Evolutionary conservation across 2,888 invertebrate species (phyloP).

Genomic region (Chrysina gloriosa): DNA sequence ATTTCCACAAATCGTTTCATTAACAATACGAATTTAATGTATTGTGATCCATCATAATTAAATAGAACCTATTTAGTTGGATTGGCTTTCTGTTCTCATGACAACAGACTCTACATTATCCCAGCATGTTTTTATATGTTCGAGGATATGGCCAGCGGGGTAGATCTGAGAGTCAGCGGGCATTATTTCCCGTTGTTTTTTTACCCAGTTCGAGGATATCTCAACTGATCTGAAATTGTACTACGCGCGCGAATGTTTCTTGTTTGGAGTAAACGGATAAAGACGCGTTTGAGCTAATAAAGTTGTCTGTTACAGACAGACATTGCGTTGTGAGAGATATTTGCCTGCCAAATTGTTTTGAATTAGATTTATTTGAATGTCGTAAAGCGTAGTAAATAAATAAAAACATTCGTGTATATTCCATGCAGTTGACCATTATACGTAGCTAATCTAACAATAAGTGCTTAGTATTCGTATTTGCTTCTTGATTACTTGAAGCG

Average conservation of each 20-base stretch:
- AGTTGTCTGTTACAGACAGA: background rate
- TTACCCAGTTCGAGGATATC: constrained; percentile 32
- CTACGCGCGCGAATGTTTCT: background rate
- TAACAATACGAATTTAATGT: constrained; percentile 19
- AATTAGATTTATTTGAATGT: too few species aligned
- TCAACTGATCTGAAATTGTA: constrained; percentile 29
- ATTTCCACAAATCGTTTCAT: background rate
- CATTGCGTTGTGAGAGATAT: too few species aligned
- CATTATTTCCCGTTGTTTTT: constrained; percentile 53
- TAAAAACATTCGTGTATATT: too few species aligned
- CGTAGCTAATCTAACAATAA: too few species aligned
- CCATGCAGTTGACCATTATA: too few species aligned
- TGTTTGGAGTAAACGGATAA: background rate
- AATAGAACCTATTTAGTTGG: constrained; percentile 33
- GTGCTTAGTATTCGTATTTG: too few species aligned
- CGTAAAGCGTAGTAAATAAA: too few species aligned
- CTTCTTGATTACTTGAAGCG: too few species aligned
- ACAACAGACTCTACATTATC: constrained; percentile 50
- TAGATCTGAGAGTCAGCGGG: constrained; percentile 53
- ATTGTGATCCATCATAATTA: constrained; percentile 34
- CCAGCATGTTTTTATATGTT: constrained; percentile 55
- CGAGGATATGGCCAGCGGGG: constrained; percentile 57
- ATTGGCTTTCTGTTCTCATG: constrained; percentile 45
- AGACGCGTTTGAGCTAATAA: constrained; percentile 2
- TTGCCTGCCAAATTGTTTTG: too few species aligned